Evolutionary conservation across 2,888 invertebrate genomes (phyloP).

Genomic region (Sminthurides aquaticus): DNA sequence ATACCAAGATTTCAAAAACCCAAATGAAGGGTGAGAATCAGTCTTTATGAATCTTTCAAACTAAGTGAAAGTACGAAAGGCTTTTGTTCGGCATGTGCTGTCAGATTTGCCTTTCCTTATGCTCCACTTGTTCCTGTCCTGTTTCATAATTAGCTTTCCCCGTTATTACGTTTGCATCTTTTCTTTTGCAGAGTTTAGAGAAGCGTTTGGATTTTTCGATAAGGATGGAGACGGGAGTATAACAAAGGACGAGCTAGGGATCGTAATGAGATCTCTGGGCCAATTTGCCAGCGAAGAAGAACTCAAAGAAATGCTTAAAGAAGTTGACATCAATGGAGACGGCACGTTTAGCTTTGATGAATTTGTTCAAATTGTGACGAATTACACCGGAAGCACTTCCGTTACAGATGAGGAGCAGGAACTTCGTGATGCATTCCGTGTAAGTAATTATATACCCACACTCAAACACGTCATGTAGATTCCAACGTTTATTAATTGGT

Average conservation of each 20-base stretch:
- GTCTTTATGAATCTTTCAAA: too few relatives aligned
- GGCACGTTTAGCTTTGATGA: slow-evolving; percentile 46
- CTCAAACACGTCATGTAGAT: background rate
- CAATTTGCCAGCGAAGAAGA: slow-evolving; percentile 46
- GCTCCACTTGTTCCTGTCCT: too few relatives aligned
- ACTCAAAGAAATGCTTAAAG: slow-evolving; percentile 44
- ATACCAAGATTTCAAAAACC: slow-evolving; percentile 39
- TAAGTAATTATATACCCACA: slow-evolving; percentile 46
- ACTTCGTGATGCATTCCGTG: slow-evolving; percentile 71
- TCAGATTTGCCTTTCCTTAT: too few relatives aligned
- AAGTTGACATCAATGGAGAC: slow-evolving; percentile 44
- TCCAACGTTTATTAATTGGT: background rate
- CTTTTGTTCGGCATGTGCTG: background rate
- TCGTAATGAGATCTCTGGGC: slow-evolving; percentile 45
- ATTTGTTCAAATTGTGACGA: slow-evolving; percentile 45
- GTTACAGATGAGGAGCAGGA: slow-evolving; percentile 46
- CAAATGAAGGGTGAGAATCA: slow-evolving; percentile 40
- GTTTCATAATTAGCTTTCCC: too few relatives aligned
- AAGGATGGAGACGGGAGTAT: slow-evolving; percentile 46
- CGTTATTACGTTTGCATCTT: too few relatives aligned
- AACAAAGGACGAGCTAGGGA: slow-evolving; percentile 45
- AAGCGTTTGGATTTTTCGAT: slow-evolving; percentile 46
- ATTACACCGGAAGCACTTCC: slow-evolving; percentile 43
- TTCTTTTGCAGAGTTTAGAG: slow-evolving; percentile 35
- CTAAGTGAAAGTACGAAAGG: background rate